These are phyloP conservation scores for Ctenomys sociabilis DNA, from an alignment of 2,113 vertebrate species.

Conservation along the genomic window DNA sequence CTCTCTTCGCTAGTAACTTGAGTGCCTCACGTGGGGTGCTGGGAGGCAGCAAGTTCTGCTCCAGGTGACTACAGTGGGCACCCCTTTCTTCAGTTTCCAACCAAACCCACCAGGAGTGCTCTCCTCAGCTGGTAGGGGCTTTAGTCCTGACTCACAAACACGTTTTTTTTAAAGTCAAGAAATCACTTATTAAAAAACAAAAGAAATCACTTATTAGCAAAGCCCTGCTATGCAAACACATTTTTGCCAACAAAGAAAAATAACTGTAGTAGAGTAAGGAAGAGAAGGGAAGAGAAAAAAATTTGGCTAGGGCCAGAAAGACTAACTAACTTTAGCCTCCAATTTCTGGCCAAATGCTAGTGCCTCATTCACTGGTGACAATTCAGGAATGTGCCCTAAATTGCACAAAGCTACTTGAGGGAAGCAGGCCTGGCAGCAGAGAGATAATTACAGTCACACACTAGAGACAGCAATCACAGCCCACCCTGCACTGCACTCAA, in stretches of 20 bases:
- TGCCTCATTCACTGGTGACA: not conserved
- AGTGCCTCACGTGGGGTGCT: rapidly evolving
- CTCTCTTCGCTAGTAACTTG: not conserved
- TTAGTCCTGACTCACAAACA: not conserved
- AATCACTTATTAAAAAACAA: not conserved
- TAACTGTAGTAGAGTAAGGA: not conserved
- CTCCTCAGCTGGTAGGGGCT: not conserved
- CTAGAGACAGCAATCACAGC: not conserved
- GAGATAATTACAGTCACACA: not conserved
- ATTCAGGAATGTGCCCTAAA: not conserved
- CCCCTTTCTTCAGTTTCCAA: not conserved
- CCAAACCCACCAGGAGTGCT: not conserved
- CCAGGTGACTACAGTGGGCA: rapidly evolving
- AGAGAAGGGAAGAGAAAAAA: not conserved
- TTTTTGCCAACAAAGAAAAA: not conserved
- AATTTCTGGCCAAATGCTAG: not conserved
- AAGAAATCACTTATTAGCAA: not conserved
- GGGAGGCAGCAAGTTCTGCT: not conserved
- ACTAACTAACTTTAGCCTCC: not conserved
- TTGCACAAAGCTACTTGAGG: not conserved
- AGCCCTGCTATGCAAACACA: not conserved
- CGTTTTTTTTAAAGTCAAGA: not conserved
- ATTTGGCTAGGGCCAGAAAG: not conserved
- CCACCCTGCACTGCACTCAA: not conserved
- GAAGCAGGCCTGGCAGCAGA: not conserved